Evolutionary conservation across 2,113 vertebrate genomes (phyloP).

Genomic region (Lycocorax pyrrhopterus): DNA sequence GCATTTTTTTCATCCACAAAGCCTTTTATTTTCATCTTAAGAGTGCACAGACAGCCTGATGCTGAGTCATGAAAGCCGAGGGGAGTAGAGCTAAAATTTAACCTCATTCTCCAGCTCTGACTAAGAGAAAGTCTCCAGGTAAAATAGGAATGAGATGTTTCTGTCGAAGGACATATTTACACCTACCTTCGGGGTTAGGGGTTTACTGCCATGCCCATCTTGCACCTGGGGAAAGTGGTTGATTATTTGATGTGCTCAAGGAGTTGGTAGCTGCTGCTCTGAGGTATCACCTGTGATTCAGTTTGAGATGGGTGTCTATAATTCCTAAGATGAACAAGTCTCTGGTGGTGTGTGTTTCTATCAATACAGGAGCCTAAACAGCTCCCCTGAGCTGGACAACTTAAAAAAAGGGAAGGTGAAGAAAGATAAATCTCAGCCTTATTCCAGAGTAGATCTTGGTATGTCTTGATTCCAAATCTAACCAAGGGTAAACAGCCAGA

Average conservation of each 20-base stretch:
- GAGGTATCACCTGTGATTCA: background rate
- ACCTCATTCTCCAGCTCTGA: background rate
- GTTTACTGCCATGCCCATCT: background rate
- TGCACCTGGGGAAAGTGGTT: background rate
- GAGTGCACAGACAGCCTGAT: background rate
- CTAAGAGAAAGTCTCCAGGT: background rate
- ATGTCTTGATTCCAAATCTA: background rate
- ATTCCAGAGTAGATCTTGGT: background rate
- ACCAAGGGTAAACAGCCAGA: background rate
- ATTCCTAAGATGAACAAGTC: background rate
- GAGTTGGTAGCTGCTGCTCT: background rate
- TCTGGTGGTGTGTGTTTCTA: background rate
- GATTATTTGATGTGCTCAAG: background rate
- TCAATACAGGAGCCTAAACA: background rate
- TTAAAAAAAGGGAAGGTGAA: background rate
- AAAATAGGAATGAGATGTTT: background rate
- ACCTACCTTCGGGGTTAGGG: background rate
- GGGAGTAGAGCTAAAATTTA: background rate
- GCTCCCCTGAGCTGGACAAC: background rate
- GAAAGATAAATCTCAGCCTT: background rate
- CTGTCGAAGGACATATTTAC: rapidly evolving
- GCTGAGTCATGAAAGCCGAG: background rate
- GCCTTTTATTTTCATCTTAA: background rate
- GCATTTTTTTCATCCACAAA: background rate
- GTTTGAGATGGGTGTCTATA: background rate